Percentiles rank a stretch among this genome's conserved stretches.
Evolutionary conservation across 2,888 invertebrate species (phyloP).

Genomic region (Nysson spinosus): DNA sequence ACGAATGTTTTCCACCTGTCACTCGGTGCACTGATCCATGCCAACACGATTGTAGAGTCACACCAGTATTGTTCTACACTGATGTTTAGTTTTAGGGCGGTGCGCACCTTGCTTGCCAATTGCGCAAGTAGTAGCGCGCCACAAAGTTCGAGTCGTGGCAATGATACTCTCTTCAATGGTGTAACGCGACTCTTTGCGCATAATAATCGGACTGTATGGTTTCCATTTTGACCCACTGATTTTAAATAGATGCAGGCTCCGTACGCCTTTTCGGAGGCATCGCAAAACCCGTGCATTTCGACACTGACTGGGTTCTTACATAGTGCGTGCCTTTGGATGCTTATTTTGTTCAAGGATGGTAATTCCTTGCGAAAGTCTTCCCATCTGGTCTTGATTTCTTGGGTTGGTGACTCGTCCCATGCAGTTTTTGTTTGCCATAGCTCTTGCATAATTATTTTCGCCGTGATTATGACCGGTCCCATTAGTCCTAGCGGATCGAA

Average conservation of each 20-base stretch:
- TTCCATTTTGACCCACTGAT: background rate
- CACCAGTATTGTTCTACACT: background rate
- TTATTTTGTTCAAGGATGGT: background rate
- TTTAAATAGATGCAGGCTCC: conserved; percentile 1
- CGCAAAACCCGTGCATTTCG: conserved; percentile 6
- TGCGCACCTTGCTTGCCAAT: background rate
- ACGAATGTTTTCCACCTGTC: background rate
- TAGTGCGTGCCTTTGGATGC: background rate
- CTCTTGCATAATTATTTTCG: conserved; percentile 12
- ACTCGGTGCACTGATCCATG: background rate
- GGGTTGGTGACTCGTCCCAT: conserved; percentile 11
- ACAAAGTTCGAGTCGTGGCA: conserved; percentile 8
- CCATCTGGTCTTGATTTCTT: background rate
- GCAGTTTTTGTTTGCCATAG: conserved; percentile 2
- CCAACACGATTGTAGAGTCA: background rate
- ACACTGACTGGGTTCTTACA: too few species aligned
- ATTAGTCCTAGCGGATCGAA: conserved; percentile 20
- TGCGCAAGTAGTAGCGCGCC: background rate
- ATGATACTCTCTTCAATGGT: background rate
- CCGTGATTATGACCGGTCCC: background rate
- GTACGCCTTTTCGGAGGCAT: conserved; percentile 6
- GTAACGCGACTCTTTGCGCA: background rate
- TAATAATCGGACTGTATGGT: background rate
- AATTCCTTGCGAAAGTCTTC: background rate
- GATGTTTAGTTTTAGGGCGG: background rate